Evolutionary conservation across 2,797 vertebrate genomes (phyloP).

Genomic region (Lepilemur septentrionalis): DNA sequence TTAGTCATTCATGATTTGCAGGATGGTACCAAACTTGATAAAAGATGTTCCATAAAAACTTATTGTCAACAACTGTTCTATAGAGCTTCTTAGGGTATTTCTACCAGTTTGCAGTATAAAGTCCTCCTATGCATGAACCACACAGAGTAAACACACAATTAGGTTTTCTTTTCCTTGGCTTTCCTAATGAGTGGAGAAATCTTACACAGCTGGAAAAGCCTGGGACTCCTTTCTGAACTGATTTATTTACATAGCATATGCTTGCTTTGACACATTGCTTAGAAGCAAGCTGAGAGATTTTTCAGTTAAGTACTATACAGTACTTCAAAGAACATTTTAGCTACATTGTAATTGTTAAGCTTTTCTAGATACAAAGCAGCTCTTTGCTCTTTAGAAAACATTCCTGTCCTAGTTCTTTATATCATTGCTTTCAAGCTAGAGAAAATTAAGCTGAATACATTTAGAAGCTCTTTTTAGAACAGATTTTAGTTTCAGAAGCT

Average conservation of each 20-base stretch:
- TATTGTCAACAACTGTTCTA: neutral
- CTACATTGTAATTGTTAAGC: neutral
- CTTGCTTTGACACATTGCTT: slow-evolving; percentile 61
- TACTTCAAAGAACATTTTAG: slow-evolving; percentile 61
- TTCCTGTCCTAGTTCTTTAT: slow-evolving; percentile 32
- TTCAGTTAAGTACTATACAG: slow-evolving; percentile 31
- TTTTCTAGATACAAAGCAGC: slow-evolving; percentile 56
- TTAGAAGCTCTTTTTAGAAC: slow-evolving; percentile 19
- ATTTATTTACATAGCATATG: slow-evolving; percentile 58
- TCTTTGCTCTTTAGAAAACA: slow-evolving; percentile 45
- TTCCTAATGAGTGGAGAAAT: slow-evolving; percentile 53
- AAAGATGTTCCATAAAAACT: neutral
- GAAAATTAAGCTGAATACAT: slow-evolving; percentile 43
- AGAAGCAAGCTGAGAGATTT: slow-evolving; percentile 38
- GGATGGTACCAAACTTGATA: slow-evolving; percentile 3
- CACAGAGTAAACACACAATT: slow-evolving; percentile 28
- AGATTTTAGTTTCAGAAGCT: slow-evolving; percentile 36
- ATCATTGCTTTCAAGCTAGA: slow-evolving; percentile 35
- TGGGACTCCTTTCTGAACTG: slow-evolving; percentile 27
- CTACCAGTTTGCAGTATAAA: neutral
- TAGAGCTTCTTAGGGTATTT: neutral
- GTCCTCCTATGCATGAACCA: neutral
- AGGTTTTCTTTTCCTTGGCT: slow-evolving; percentile 41
- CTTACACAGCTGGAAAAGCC: slow-evolving; percentile 19
- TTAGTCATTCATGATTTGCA: slow-evolving; percentile 16